Evolutionary conservation across 2,888 invertebrate genomes (phyloP).

Genomic region (Dolichomitus sp.): DNA sequence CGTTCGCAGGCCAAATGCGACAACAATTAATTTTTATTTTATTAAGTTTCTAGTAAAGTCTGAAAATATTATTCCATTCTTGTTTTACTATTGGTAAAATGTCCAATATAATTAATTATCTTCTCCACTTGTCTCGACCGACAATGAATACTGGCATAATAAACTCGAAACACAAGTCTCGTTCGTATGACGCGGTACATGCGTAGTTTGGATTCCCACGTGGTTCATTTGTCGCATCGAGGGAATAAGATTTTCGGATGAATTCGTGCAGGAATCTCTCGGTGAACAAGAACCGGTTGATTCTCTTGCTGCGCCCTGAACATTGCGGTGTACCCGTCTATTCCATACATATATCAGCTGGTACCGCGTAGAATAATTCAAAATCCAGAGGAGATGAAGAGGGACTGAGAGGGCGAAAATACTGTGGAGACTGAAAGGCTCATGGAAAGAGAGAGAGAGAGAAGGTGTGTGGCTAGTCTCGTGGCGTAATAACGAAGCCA

Average conservation of each 20-base stretch:
- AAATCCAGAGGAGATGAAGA: constrained; percentile 15
- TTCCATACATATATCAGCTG: background rate
- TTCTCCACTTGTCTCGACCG: background rate
- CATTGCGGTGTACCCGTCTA: background rate
- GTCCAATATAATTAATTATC: background rate
- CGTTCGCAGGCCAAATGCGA: no score
- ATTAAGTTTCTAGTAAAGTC: no score
- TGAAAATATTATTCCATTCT: background rate
- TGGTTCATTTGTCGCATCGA: constrained; percentile 9
- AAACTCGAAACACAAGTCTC: background rate
- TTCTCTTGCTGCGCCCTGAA: background rate
- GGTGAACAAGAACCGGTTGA: background rate
- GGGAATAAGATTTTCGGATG: constrained; percentile 15
- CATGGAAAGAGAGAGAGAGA: background rate
- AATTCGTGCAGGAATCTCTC: background rate
- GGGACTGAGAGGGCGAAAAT: constrained; percentile 2
- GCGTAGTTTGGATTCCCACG: background rate
- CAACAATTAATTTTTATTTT: no score
- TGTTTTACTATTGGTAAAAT: background rate
- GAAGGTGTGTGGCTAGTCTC: background rate
- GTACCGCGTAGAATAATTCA: constrained; percentile 12
- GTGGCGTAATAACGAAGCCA: constrained; percentile 25
- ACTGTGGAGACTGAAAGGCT: background rate
- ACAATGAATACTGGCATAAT: background rate
- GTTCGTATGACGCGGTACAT: background rate